A percentile compares a stretch with the other conserved stretches of the same genome.
phyloP scores from a whole-genome alignment of 2,797 vertebrate species.

The Acrossocheilus fasciatus region DNA sequence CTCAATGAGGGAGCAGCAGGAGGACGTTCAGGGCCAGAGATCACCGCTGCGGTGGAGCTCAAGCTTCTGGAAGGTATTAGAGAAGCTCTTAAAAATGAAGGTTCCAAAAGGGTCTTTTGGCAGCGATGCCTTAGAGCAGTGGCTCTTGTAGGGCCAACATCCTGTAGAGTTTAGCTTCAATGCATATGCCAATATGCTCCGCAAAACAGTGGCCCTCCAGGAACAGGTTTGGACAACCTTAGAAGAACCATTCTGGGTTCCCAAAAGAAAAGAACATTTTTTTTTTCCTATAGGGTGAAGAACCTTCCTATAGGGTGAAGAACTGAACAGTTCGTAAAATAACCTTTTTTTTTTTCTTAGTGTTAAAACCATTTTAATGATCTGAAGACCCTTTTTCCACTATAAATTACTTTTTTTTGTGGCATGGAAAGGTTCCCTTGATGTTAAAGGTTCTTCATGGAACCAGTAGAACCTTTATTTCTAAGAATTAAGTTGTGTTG shows the following conservation, averaged over 20 bases:
- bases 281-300: neutral
- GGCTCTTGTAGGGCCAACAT: neutral
- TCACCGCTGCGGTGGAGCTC: constrained; percentile 88
- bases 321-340: too few relatives aligned
- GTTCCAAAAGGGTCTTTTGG: neutral
- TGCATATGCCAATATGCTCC: neutral
- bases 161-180: neutral
- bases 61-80: constrained; percentile 89
- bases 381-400: neutral
- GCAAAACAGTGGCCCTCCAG: neutral
- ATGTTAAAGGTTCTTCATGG: neutral
- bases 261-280: neutral
- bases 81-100: neutral
- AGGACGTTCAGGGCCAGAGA: constrained; percentile 88
- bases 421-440: neutral
- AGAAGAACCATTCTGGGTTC: neutral
- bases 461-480: neutral
- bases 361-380: neutral
- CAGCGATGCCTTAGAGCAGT: neutral
- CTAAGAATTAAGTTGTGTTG: neutral
- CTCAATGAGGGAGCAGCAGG: constrained; percentile 89
- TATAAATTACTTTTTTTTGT: neutral
- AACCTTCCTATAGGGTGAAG: neutral
- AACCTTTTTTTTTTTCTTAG: neutral
- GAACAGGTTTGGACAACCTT: neutral